A percentile compares a stretch with the other conserved stretches of the same genome.
Evolutionary conservation across 1,140 invertebrate genomes (phyloP).

Genomic region (Bathynomus jamesi): DNA sequence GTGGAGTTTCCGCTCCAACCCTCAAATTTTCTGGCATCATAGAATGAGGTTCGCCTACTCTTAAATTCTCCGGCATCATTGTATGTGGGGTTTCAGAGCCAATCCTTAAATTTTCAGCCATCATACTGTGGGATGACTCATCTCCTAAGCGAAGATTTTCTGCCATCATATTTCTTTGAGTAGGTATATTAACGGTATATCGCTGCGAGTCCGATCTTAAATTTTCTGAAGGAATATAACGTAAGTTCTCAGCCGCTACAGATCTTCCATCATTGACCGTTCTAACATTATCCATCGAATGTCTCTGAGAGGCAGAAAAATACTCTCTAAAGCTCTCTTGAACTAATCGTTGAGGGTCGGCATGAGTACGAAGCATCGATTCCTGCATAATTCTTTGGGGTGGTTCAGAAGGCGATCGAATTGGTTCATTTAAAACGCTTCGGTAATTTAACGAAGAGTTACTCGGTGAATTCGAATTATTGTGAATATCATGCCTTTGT

Average conservation of each 20-base stretch:
- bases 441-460: slow-evolving; percentile 19
- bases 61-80: not conserved
- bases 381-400: slow-evolving; percentile 21
- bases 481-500: not conserved
- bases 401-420: slow-evolving; percentile 16
- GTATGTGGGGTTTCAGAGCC: slow-evolving; percentile 4
- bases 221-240: not conserved
- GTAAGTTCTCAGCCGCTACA: not conserved
- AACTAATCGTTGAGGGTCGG: slow-evolving; percentile 27
- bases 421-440: slow-evolving; percentile 16
- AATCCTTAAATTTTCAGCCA: slow-evolving; percentile 17
- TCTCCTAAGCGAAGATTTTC: not conserved
- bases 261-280: not conserved
- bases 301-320: slow-evolving; percentile 19
- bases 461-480: slow-evolving; percentile 15
- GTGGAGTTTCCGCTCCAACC: slow-evolving; percentile 17
- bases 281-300: slow-evolving; percentile 18
- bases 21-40: slow-evolving; percentile 12
- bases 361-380: slow-evolving; percentile 16
- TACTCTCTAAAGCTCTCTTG: slow-evolving; percentile 32
- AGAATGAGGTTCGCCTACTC: not conserved
- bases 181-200: not conserved
- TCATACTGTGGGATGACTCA: slow-evolving; percentile 14
- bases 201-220: no score
- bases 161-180: not conserved